Evolutionary conservation across 1,140 invertebrate genomes (phyloP).

Genomic region (Temnothorax curvispinosus): DNA sequence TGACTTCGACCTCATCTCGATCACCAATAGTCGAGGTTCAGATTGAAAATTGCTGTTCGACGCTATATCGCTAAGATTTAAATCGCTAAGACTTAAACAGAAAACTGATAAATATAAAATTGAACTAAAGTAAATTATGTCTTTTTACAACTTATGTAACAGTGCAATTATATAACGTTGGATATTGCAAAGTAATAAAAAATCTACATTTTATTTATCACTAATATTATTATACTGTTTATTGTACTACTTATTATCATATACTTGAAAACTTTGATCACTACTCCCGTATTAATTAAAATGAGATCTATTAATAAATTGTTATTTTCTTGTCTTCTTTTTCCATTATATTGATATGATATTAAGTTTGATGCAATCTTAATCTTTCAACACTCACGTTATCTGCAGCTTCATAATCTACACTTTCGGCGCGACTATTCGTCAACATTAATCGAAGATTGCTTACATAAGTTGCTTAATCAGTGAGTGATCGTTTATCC

Average conservation of each 20-base stretch:
- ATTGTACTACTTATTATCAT: not conserved
- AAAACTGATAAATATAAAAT: not conserved
- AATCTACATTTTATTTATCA: not conserved
- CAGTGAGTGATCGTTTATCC: constrained; percentile 26
- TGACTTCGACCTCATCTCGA: constrained; percentile 19
- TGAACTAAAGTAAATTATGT: not conserved
- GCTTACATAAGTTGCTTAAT: constrained; percentile 48
- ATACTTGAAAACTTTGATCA: not conserved
- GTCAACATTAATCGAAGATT: constrained; percentile 34
- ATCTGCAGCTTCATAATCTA: constrained; percentile 14
- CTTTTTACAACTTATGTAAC: not conserved
- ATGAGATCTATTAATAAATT: not conserved
- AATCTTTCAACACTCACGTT: constrained; percentile 21
- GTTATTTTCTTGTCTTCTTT: not conserved
- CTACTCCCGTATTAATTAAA: not conserved
- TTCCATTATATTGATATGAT: not conserved
- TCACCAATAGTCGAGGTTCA: not conserved
- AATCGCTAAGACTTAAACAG: not conserved
- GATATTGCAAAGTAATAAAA: not conserved
- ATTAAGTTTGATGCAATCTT: not conserved
- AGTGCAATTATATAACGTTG: not conserved
- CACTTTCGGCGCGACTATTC: constrained; percentile 28
- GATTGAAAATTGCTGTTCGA: constrained; percentile 24
- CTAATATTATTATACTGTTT: not conserved
- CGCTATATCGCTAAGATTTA: not conserved